Base-by-base conservation (phyloP, 2,113 vertebrate genomes). In the Pomatostomus ruficeps region DNA sequence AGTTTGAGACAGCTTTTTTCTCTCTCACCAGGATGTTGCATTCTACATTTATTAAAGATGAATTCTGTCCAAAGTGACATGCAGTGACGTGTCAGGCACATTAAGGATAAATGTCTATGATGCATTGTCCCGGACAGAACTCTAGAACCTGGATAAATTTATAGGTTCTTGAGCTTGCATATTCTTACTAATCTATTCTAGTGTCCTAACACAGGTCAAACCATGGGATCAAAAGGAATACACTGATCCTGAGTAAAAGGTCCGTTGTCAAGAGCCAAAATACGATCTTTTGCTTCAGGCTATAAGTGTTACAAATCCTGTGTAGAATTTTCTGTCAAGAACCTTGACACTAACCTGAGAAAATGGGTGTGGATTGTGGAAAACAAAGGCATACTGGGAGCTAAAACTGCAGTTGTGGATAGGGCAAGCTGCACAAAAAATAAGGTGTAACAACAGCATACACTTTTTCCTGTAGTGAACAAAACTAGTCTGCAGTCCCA, bases 121-220 rank as follows among this genome's bases (percentile, higher is more conserved):
- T 3, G 0, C 0, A 0, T 45, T 70, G 2, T 40, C 31, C 42
- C 14, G 7, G 13, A 9, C 11, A 81, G 29, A 73, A 65, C 9
- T 61, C 58, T 80, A 43, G 26, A 74, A 51, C 17, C 17, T 40
- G 15, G 6, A 48, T 42, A 38, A 35, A 62, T n/a, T n/a, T n/a
- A n/a, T n/a, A 52, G 4, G 6, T 35, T 89, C 25, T 33, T 54
- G 51, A 86, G 4, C 25, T 80, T 58, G 9, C 10, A 2, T 75
- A 48, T 68, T 78, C 8, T 40, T 45, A 42, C 21, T n/a, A n/a
- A 22, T 72, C n/a, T 55, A 8, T 68, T 45, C 25, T 57, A 40
- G 45, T 68, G 22, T 65, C 25, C 33, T 40, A 65, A 68, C 13
- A 35, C 20, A 54, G 14, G 12, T 12, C 48, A 49, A 82, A 36